Evolutionary conservation across 2,113 vertebrate species (phyloP).

Genomic region (Gasterosteus aculeatus): DNA sequence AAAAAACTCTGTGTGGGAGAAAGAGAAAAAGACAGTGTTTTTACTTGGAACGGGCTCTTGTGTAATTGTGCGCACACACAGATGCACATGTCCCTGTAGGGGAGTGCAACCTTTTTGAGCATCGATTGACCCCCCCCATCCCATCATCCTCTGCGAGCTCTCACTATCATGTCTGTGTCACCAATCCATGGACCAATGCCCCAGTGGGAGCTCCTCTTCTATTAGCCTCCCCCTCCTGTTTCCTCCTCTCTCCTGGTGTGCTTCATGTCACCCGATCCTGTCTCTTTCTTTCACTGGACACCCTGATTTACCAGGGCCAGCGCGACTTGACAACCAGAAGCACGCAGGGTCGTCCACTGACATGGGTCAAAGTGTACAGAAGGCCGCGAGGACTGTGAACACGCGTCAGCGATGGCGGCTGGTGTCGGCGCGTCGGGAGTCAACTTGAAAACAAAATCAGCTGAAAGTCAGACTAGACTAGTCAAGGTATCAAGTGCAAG

Average conservation of each 20-base stretch:
- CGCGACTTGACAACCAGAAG: conserved; percentile 22
- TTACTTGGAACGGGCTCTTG: conserved; percentile 37
- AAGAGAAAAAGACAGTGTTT: conserved; percentile 26
- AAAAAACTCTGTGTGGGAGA: neutral
- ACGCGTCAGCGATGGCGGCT: neutral
- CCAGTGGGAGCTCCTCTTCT: conserved; percentile 79
- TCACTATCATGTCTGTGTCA: conserved; percentile 77
- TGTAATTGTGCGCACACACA: conserved; percentile 46
- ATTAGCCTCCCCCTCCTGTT: conserved; percentile 69
- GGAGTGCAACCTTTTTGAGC: conserved; percentile 77
- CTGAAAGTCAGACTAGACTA: conserved; percentile 7
- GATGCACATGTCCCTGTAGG: conserved; percentile 57
- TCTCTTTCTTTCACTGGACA: conserved; percentile 47
- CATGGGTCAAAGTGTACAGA: conserved; percentile 8
- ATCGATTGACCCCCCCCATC: conserved; percentile 76
- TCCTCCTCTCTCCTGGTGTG: conserved; percentile 52
- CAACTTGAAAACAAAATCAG: conserved; percentile 4
- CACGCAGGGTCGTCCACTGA: conserved; percentile 15
- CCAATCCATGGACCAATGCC: conserved; percentile 79
- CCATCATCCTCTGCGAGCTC: conserved; percentile 62
- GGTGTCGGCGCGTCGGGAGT: neutral
- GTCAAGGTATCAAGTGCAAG: conserved; percentile 19
- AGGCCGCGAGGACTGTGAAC: conserved; percentile 22
- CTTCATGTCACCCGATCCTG: conserved; percentile 65
- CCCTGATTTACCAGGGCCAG: conserved; percentile 51